Percentiles rank a stretch among this genome's conserved stretches.
Conservation (phyloP, 92 coral and sea anemone genomes). For the Anthopleura xanthogrammica region DNA sequence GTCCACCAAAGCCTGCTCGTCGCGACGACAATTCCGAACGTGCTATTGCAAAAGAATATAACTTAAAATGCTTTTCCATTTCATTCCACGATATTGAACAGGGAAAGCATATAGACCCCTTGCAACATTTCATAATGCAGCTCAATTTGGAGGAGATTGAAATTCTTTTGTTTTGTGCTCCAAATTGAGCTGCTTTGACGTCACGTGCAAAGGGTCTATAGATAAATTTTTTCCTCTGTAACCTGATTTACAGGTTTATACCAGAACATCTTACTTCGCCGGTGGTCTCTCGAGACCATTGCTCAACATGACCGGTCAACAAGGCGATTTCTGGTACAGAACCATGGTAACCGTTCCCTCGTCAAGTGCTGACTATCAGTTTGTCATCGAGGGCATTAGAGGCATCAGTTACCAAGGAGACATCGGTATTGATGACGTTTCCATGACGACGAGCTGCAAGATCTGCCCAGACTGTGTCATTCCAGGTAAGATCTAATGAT, state of each 20-base stretch:
- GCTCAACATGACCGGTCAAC: conserved; percentile 74
- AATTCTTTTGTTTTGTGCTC: too few relatives aligned
- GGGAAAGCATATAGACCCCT: too few relatives aligned
- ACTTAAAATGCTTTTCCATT: too few relatives aligned
- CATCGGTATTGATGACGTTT: conserved; percentile 90
- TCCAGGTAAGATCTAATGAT: conserved; percentile 47
- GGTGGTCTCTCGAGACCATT: conserved; percentile 66
- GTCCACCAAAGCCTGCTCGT: too few relatives aligned
- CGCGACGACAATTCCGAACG: too few relatives aligned
- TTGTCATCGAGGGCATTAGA: conserved; percentile 90
- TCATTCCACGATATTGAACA: too few relatives aligned
- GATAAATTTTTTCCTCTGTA: neutral
- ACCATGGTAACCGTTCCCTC: conserved; percentile 60
- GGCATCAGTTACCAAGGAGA: conserved; percentile 92
- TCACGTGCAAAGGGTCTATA: too few relatives aligned
- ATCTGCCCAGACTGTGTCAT: conserved; percentile 63
- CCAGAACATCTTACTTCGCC: conserved; percentile 40
- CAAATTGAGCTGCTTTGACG: too few relatives aligned
- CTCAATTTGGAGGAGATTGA: too few relatives aligned
- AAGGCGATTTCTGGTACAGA: conserved; percentile 95
- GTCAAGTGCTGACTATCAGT: conserved; percentile 71
- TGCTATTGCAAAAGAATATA: too few relatives aligned
- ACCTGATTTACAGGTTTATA: conserved; percentile 20
- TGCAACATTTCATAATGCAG: too few relatives aligned
- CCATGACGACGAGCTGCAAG: conserved; percentile 83